Percentiles rank a stretch among this genome's conserved stretches.
phyloP scores from a whole-genome alignment of 1,140 invertebrate species.

The Macrotrachela quadricornifera region DNA sequence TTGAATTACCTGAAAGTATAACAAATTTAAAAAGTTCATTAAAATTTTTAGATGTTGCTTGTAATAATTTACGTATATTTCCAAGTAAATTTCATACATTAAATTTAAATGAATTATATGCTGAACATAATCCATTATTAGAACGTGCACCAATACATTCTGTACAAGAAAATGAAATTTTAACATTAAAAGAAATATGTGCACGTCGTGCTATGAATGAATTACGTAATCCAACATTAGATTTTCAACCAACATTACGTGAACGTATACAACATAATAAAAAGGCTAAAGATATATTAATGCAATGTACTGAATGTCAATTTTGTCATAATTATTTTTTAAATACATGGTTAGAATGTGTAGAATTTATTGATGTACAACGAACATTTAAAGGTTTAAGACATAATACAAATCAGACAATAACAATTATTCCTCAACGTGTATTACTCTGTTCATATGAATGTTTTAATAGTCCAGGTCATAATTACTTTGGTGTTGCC shows the following conservation, averaged over 20 bases:
- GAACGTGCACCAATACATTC: constrained; percentile 24
- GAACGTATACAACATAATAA: no score
- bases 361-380: constrained; percentile 18
- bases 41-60: constrained; percentile 19
- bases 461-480: constrained; percentile 24
- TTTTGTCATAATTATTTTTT: constrained; percentile 26
- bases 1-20: constrained; percentile 25
- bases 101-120: constrained; percentile 23
- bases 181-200: constrained; percentile 23
- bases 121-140: constrained; percentile 26
- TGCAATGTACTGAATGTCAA: constrained; percentile 24
- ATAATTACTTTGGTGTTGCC: constrained; percentile 26
- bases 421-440: constrained; percentile 16
- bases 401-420: neutral
- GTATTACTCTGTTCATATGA: constrained; percentile 27
- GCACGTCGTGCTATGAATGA: neutral
- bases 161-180: constrained; percentile 26
- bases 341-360: constrained; percentile 30
- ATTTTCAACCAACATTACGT: no score
- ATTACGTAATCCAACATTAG: neutral
- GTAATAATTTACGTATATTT: constrained; percentile 27
- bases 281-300: constrained; percentile 15
- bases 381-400: constrained; percentile 10
- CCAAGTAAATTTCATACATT: constrained; percentile 22
- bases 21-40: constrained; percentile 14